These are phyloP conservation scores for Hydriomena furcata DNA, from an alignment of 2,888 invertebrate species.

Conservation along the genomic window DNA sequence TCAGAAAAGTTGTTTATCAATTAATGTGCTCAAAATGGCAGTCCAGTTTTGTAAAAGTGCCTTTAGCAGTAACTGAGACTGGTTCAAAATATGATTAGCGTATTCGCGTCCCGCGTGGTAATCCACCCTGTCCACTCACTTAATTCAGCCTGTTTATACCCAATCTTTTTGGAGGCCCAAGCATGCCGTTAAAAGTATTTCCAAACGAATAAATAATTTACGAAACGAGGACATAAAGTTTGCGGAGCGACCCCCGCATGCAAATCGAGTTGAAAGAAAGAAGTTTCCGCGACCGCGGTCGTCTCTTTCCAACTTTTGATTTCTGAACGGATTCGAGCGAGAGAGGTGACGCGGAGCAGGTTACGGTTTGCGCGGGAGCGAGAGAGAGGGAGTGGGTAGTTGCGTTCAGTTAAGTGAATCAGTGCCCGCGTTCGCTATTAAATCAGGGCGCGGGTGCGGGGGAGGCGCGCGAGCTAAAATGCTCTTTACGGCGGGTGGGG, in stretches of 20 bases:
- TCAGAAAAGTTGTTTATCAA: neutral
- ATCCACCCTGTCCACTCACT: constrained; percentile 68
- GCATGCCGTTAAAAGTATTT: constrained; percentile 79
- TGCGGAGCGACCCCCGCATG: constrained; percentile 78
- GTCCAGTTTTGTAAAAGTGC: constrained; percentile 22
- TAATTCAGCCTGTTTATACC: constrained; percentile 70
- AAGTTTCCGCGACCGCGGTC: constrained; percentile 65
- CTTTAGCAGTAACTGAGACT: constrained; percentile 40
- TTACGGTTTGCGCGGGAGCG: constrained; percentile 53
- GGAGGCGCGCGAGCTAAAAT: constrained; percentile 77
- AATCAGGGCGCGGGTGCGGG: constrained; percentile 78
- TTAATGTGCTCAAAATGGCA: constrained; percentile 1
- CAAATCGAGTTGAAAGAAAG: constrained; percentile 81
- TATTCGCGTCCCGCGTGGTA: constrained; percentile 53
- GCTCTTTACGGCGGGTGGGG: constrained; percentile 81
- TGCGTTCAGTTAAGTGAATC: constrained; percentile 83
- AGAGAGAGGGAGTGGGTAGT: constrained; percentile 71
- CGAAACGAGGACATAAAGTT: constrained; percentile 83
- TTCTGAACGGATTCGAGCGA: constrained; percentile 43
- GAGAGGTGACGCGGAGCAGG: constrained; percentile 43
- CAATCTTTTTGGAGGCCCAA: constrained; percentile 73
- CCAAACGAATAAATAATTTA: constrained; percentile 82
- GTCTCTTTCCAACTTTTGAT: constrained; percentile 62
- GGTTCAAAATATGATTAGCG: constrained; percentile 54
- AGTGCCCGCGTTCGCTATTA: constrained; percentile 82